Base-by-base conservation (phyloP, 64 coral and sea anemone species). In the Actinia tenebrosa region DNA sequence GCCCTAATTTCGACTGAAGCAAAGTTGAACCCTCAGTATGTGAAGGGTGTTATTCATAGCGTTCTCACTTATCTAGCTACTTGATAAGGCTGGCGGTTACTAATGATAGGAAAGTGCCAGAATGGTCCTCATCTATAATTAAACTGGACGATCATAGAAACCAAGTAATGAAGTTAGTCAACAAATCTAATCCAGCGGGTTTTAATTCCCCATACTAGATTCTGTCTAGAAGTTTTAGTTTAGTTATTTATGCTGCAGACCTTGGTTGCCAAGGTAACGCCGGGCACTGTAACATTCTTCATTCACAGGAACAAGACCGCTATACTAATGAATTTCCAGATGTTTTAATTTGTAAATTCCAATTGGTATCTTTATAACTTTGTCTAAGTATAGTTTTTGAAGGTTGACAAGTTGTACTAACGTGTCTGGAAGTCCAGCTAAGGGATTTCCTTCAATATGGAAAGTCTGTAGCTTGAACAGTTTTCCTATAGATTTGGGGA, bases 371-470 rank as follows among this genome's bases (percentile, higher is more conserved):
- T 90, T 90, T 4, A 97, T 75, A 7, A 85, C 89, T 93, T 81
- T 92, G 86, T 97, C 94, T 19, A 97, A 47, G 26, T 87, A 88
- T 7, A 97, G 61, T 45, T 93, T 93, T 64, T 84, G 61, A 8
- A 97, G 88, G 30, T 85, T 86, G 18, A 30, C 72, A 44, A 97
- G 88, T 9, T 91, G 80, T 64, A 68, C 54, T 61, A 97, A 81
- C 5, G 85, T 80, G 16, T 46, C 69, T 80, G 94, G 94, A 22
- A 97, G n/a, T 22, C 69, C 52, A 46, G 43, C 78, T 45, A 97
- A 80, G 1, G 88, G 88, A 61, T 97, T 97, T 20, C 89, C 86
- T 22, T 93, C 86, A 11, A 93, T 10, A 60, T 77, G 79, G 6
- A 97, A 71, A n/a, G 93, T 60, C 77, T 93, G 79, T 53, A 97